Base-by-base conservation (phyloP, 2,888 invertebrate genomes). In the Caenorhabditis parvicauda region DNA sequence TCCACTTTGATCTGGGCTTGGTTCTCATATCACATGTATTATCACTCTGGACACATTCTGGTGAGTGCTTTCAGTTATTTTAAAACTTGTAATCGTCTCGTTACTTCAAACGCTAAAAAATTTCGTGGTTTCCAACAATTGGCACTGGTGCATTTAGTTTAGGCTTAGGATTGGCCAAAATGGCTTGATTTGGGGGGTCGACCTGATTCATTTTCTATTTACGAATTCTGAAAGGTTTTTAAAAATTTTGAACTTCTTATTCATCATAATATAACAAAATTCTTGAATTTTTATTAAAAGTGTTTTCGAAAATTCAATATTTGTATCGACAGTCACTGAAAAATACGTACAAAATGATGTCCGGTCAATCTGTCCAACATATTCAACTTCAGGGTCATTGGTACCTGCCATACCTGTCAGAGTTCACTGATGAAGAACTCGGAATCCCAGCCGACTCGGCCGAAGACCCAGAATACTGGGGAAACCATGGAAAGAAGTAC, bases 391-490 rank as follows among this genome's bases (percentile, higher is more conserved):
- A 75, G 75, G 77, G 77, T 14, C 77, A 80, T 62, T 76, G 70
- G 71, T 80, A 80, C 67, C 70, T 70, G 74, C 80, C 80, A 24
- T 75, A 79, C 59, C 47, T 71, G 44, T 51, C 58, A 48, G 79
- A 80, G 63, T 80, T 77, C 68, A 68, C 72, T 21, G 79, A 80
- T 53, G 79, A 73, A 44, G 80, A 80, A 54, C 73, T 80, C 50
- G 80, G 80, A 37, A 80, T 80, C 54, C 79, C 80, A 27, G 60
- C 77, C 22, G 80, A 77, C 53, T 70, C 67, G 25, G 77, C 70
- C 1, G 50, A 57, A 35, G 79, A 80, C 66, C 80, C 80, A 29
- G 80, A 79, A 64, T 78, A 79, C 61, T 80, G 79, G 79, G 78
- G 78, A 48, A 61, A 76, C 46, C 78, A 76, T 65, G 66, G 57